Base-by-base conservation (phyloP, 1,140 invertebrate species). In the Hydropsyche tenuis region DNA sequence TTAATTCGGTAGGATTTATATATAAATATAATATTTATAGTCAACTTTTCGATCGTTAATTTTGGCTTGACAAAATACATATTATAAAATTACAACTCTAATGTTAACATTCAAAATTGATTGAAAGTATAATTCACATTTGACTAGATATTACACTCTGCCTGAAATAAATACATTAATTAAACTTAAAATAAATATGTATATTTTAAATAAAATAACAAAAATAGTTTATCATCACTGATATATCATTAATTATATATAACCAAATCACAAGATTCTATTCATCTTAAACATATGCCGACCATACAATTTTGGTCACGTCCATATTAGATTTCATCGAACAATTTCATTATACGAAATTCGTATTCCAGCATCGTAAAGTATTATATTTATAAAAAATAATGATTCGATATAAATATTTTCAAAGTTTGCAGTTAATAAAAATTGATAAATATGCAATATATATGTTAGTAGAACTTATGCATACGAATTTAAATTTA, bases 141-240 rank as follows among this genome's bases (percentile, higher is more conserved):
- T 78, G 74, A 78, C 74, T 75, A 78, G 73, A 78, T 74, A 72
- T 73, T 75, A 76, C 74, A 76, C 76, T 78, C 73, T 75, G 73
- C 48, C 65, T 64, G 70, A 75, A 75, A 73, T 74, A 77, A 72
- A 73, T 68, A 60, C 20, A 60, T 22, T 37, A 37, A 76, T 16
- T 9, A 37, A 18, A 64, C 23, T 18, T 72, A 68, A 64, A 18
- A 56, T 70, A 56, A 69, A 73, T 75, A 73, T 16, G 60, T 56
- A 70, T 69, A 74, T 62, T 51, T 70, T 72, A 71, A 71, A 68
- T 71, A 27, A 77, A 73, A 77, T 74, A 74, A 77, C 72, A 60
- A 65, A 65, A 64, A 65, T 46, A 63, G 45, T 30, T 65, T 23
- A 22, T 62, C 23, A 60, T 64, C 70, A 72, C 23, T 46, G 43